Evolutionary conservation across 2,113 vertebrate genomes (phyloP).

Genomic region (Sphyrna mokarran): DNA sequence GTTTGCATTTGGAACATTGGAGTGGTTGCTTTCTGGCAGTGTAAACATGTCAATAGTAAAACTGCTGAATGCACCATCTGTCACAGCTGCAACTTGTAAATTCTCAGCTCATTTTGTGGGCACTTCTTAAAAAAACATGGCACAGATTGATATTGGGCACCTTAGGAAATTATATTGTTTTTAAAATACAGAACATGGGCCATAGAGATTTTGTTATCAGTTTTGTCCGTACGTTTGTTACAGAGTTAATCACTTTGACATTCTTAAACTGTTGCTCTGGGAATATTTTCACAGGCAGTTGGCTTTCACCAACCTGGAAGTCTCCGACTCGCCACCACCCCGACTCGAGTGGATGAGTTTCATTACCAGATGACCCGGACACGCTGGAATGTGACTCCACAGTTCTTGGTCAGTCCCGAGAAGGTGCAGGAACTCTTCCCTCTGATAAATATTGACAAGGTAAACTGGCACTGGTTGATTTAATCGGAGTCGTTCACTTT

Average conservation of each 20-base stretch:
- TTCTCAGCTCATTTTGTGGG: not conserved
- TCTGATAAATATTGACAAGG: conserved; percentile 81
- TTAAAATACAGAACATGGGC: not conserved
- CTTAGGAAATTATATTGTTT: not conserved
- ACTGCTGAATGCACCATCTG: not conserved
- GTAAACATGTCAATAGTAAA: not conserved
- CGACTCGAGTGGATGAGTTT: conserved; percentile 84
- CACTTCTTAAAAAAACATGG: not conserved
- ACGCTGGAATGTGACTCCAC: conserved; percentile 77
- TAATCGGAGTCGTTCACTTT: not conserved
- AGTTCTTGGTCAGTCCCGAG: conserved; percentile 79
- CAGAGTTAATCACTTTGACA: not conserved
- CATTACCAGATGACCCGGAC: conserved; percentile 88
- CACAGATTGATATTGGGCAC: not conserved
- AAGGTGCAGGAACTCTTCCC: conserved; percentile 82
- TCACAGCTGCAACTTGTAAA: not conserved
- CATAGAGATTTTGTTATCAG: not conserved
- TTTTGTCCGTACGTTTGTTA: not conserved
- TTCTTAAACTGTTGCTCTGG: not conserved
- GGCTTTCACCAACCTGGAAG: conserved; percentile 93
- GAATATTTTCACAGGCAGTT: conserved; percentile 63
- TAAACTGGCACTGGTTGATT: conserved; percentile 45
- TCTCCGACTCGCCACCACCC: conserved; percentile 80
- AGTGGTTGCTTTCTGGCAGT: not conserved
- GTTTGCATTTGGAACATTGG: not conserved